phyloP scores from a whole-genome alignment of 2,113 vertebrate genomes.

The Hypomesus transpacificus region DNA sequence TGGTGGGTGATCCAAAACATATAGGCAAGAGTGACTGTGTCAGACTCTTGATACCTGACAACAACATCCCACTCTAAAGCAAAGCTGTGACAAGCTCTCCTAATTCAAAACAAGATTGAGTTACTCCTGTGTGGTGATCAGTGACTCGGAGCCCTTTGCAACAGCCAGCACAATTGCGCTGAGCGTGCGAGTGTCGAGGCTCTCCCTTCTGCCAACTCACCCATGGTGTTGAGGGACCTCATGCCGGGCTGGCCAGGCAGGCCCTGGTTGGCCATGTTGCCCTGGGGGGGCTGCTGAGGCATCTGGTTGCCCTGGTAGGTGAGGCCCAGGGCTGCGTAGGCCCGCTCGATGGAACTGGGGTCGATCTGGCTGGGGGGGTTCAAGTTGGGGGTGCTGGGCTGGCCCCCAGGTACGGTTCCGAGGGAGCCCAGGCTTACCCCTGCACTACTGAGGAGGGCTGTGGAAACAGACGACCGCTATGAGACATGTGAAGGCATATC shows the following conservation, averaged over 20 bases:
- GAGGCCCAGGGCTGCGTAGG: constrained; percentile 93
- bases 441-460: constrained; percentile 86
- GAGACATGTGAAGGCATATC: background rate
- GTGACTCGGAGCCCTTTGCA: no score
- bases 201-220: constrained; percentile 64
- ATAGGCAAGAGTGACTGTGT: no score
- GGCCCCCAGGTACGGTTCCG: constrained; percentile 82
- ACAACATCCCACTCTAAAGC: no score
- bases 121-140: no score
- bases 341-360: constrained; percentile 95
- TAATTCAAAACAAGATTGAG: no score
- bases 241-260: constrained; percentile 82
- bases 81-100: no score
- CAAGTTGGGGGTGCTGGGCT: constrained; percentile 80
- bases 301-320: constrained; percentile 95
- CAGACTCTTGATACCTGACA: no score
- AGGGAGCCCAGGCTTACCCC: constrained; percentile 79
- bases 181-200: no score
- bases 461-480: background rate
- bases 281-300: constrained; percentile 77
- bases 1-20: no score
- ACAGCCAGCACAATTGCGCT: no score
- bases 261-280: constrained; percentile 70
- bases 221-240: constrained; percentile 76
- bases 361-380: constrained; percentile 94